These are phyloP conservation scores for Pogonognathellus flavescens DNA, from an alignment of 1,140 invertebrate genomes.

Conservation along the genomic window DNA sequence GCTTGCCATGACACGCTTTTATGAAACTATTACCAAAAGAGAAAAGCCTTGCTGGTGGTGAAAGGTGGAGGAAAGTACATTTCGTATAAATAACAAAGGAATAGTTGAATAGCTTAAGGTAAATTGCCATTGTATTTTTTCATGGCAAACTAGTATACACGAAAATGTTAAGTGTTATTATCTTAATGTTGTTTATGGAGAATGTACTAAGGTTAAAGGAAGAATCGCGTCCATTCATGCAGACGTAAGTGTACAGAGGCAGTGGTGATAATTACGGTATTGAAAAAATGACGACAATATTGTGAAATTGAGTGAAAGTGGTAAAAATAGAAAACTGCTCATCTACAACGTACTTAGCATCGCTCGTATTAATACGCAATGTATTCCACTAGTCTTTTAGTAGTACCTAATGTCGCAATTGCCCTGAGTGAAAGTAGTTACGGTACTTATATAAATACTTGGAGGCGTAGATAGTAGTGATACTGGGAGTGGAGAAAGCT, in stretches of 20 bases:
- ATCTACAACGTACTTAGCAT: too few species aligned
- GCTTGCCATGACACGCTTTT: background rate
- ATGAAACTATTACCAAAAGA: background rate
- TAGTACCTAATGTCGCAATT: background rate
- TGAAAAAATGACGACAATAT: too few species aligned
- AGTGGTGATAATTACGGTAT: background rate
- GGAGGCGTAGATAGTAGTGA: too few species aligned
- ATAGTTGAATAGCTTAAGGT: too few species aligned
- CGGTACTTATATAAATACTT: background rate
- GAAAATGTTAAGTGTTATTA: background rate
- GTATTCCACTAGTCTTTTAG: background rate
- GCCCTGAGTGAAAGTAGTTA: conserved; percentile 19
- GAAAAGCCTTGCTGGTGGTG: background rate
- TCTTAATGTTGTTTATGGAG: too few species aligned
- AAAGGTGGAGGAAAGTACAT: background rate
- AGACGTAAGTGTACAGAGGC: background rate
- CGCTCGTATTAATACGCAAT: background rate
- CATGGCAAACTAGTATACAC: background rate
- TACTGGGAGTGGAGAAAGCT: background rate
- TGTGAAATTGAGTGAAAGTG: too few species aligned
- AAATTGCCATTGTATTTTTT: conserved; percentile 11
- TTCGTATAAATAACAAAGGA: too few species aligned
- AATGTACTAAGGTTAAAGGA: too few species aligned
- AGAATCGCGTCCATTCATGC: background rate
- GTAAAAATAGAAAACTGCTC: too few species aligned